Evolutionary conservation across 2,888 invertebrate genomes (phyloP).

Genomic region (Cantharis nigra): DNA sequence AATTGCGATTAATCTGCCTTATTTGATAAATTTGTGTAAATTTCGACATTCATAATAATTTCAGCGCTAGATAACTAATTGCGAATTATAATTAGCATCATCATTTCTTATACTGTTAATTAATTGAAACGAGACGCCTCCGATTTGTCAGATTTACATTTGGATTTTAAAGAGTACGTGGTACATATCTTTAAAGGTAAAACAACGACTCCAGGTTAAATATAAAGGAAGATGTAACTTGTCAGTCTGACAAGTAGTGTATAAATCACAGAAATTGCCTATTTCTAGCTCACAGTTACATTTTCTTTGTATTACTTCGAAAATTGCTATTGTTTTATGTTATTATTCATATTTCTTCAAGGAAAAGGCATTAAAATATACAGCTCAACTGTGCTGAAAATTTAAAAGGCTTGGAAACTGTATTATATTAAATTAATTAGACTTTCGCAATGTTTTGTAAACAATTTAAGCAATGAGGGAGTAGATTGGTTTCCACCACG

Average conservation of each 20-base stretch:
- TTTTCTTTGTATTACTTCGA: constrained; percentile 10
- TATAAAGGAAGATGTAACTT: constrained; percentile 21
- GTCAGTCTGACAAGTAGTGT: constrained; percentile 17
- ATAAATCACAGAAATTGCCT: constrained; percentile 26
- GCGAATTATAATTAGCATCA: neutral
- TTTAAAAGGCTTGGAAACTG: neutral
- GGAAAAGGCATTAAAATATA: neutral
- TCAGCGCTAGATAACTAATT: neutral
- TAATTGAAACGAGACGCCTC: constrained; percentile 5
- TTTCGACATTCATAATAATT: neutral
- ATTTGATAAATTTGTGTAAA: neutral
- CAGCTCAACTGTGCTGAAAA: neutral
- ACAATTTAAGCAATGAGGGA: neutral
- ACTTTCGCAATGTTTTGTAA: neutral
- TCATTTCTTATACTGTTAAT: constrained; percentile 10
- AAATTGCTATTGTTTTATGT: neutral
- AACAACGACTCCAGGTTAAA: constrained; percentile 9
- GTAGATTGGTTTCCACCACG: neutral
- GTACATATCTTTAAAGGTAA: constrained; percentile 1
- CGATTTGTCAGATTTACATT: constrained; percentile 26
- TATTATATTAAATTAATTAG: neutral
- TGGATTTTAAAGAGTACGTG: neutral
- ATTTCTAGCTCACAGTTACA: constrained; percentile 11
- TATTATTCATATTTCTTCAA: neutral
- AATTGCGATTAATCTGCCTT: neutral